Conservation (phyloP, 2,888 invertebrate genomes). For the Mellilla xanthometata region DNA sequence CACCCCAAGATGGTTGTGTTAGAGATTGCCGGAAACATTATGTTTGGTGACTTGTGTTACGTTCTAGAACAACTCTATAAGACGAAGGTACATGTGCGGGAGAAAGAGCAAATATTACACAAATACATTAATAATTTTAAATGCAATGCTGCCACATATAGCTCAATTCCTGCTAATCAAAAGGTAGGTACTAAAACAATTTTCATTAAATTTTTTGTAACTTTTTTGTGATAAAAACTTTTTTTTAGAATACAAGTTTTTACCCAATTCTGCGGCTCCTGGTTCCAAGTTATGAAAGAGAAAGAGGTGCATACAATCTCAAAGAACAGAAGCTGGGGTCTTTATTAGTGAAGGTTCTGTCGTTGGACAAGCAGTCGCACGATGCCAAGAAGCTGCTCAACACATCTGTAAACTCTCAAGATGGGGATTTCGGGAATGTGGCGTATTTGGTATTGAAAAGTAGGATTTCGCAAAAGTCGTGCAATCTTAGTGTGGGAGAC, state of each 20-base stretch:
- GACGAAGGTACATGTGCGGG: slow-evolving; percentile 51
- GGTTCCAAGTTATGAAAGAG: slow-evolving; percentile 90
- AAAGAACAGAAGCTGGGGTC: slow-evolving; percentile 89
- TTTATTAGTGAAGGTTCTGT: slow-evolving; percentile 88
- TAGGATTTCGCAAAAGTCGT: slow-evolving; percentile 61
- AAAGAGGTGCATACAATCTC: slow-evolving; percentile 91
- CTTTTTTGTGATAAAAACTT: too few species aligned
- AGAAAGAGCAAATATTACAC: slow-evolving; percentile 71
- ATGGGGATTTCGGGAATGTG: slow-evolving; percentile 91
- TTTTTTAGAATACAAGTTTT: slow-evolving; percentile 80
- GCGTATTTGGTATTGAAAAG: slow-evolving; percentile 87
- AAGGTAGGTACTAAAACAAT: too few species aligned
- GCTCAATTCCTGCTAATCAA: too few species aligned
- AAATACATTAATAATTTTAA: slow-evolving; percentile 78
- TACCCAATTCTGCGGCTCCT: slow-evolving; percentile 91
- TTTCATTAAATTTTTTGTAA: too few species aligned
- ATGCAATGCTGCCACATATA: slow-evolving; percentile 46
- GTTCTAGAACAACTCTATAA: slow-evolving; percentile 84
- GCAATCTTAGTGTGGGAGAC: slow-evolving; percentile 84
- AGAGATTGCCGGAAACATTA: slow-evolving; percentile 49
- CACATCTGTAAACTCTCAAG: slow-evolving; percentile 75
- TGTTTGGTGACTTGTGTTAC: slow-evolving; percentile 81
- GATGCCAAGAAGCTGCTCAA: slow-evolving; percentile 67
- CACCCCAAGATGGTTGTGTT: slow-evolving; percentile 32
- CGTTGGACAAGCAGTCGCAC: slow-evolving; percentile 84